A percentile compares a stretch with the other conserved stretches of the same genome.
Conservation (phyloP, 2,888 invertebrate genomes). For the Galerucella pusilla region DNA sequence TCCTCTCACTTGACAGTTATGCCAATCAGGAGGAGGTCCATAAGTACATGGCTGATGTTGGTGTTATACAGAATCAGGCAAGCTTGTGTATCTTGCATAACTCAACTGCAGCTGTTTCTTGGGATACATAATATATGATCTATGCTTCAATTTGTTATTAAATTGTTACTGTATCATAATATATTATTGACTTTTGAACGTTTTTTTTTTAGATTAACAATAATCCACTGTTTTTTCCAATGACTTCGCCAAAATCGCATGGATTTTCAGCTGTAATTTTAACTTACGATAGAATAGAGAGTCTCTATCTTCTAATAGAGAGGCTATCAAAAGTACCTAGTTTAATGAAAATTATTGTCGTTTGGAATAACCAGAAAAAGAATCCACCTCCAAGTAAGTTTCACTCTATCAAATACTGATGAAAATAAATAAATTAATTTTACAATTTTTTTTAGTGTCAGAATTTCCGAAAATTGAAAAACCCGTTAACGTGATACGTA, state of each 20-base stretch:
- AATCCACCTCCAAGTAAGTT: slow-evolving; percentile 86
- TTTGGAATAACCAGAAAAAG: slow-evolving; percentile 97
- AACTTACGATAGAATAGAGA: slow-evolving; percentile 92
- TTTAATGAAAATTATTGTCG: slow-evolving; percentile 89
- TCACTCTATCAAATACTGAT: background rate
- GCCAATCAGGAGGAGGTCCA: too few relatives aligned
- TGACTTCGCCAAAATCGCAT: slow-evolving; percentile 84
- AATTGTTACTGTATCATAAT: too few relatives aligned
- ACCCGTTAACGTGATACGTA: slow-evolving; percentile 90
- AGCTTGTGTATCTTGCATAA: too few relatives aligned
- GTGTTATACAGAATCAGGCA: too few relatives aligned
- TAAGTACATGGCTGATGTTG: too few relatives aligned
- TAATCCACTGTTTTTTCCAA: slow-evolving; percentile 86
- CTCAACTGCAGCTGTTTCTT: too few relatives aligned
- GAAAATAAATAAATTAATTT: slow-evolving; percentile 13
- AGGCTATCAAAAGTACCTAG: slow-evolving; percentile 90
- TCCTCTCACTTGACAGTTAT: too few relatives aligned
- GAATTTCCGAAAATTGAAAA: slow-evolving; percentile 91
- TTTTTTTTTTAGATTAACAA: slow-evolving; percentile 68
- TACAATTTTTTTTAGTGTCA: slow-evolving; percentile 70
- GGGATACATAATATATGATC: too few relatives aligned
- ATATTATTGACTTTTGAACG: slow-evolving; percentile 1
- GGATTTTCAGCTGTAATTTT: slow-evolving; percentile 97
- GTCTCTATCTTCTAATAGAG: slow-evolving; percentile 86
- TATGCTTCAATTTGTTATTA: too few relatives aligned